A percentile compares a stretch with the other conserved stretches of the same genome.
phyloP scores from a whole-genome alignment of 2,888 invertebrate genomes.

The Antheraea yamamai region DNA sequence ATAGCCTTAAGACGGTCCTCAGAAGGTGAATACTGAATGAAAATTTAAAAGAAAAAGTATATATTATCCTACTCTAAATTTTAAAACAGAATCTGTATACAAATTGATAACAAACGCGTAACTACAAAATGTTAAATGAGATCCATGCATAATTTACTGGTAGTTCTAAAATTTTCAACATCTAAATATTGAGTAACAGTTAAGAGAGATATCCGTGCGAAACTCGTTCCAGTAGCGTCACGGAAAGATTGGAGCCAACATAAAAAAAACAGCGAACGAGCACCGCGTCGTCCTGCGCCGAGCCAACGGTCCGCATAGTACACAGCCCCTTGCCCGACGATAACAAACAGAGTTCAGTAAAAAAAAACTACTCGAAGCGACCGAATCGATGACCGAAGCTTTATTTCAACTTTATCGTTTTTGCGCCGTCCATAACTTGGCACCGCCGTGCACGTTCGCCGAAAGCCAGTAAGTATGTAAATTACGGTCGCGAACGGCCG shows the following conservation, averaged over 20 bases:
- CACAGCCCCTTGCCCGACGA: slow-evolving; percentile 45
- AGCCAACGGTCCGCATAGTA: neutral
- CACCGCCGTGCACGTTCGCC: slow-evolving; percentile 74
- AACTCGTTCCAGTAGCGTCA: neutral
- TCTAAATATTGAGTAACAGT: neutral
- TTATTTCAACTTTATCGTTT: slow-evolving; percentile 81
- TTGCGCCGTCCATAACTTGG: slow-evolving; percentile 77
- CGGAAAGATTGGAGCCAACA: neutral
- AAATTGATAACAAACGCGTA: neutral
- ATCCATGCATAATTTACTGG: neutral
- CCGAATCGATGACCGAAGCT: slow-evolving; percentile 75
- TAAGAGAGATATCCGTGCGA: neutral
- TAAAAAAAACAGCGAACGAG: slow-evolving; percentile 1
- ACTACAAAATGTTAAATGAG: neutral
- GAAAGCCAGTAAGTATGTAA: slow-evolving; percentile 82
- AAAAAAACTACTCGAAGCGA: slow-evolving; percentile 63
- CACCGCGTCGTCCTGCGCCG: neutral
- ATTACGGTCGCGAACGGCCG: slow-evolving; percentile 79
- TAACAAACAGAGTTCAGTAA: slow-evolving; percentile 72
- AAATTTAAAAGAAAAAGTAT: neutral
- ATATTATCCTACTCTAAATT: neutral
- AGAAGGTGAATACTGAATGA: neutral
- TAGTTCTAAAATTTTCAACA: neutral
- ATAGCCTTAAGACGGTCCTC: neutral
- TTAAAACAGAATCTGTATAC: neutral